Evolutionary conservation across 2,888 invertebrate species (phyloP).

Genomic region (Volucella inanis): DNA sequence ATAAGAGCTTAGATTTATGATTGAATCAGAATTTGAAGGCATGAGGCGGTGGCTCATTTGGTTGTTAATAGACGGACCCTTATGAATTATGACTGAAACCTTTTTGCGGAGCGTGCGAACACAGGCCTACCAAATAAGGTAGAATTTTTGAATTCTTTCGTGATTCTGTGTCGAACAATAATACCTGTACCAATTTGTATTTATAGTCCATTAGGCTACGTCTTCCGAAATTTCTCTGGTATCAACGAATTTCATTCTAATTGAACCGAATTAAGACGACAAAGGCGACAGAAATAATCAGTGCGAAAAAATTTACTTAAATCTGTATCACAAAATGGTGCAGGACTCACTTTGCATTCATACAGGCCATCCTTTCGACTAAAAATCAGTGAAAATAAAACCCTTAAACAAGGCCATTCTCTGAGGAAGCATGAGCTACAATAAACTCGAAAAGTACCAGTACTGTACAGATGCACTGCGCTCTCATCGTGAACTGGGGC

Average conservation of each 20-base stretch:
- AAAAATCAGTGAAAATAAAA: not conserved
- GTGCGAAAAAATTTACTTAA: conserved; percentile 39
- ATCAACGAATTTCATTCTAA: conserved; percentile 1
- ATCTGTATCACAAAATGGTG: conserved; percentile 2
- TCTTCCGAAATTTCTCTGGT: too few relatives aligned
- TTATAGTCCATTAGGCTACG: not conserved
- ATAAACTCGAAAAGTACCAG: not conserved
- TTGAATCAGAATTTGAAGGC: conserved; percentile 31
- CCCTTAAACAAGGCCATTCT: conserved; percentile 27
- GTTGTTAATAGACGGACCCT: conserved; percentile 30
- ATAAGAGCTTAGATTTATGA: conserved; percentile 43
- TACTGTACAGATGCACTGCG: not conserved
- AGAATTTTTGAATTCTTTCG: too few relatives aligned
- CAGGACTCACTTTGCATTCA: conserved; percentile 12
- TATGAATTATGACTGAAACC: conserved; percentile 23
- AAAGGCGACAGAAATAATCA: conserved; percentile 15
- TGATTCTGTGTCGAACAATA: not conserved
- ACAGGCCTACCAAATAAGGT: not conserved
- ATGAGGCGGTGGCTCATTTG: conserved; percentile 28
- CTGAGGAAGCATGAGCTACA: not conserved
- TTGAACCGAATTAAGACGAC: conserved; percentile 44
- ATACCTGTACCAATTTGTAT: not conserved
- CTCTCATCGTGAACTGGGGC: conserved; percentile 43
- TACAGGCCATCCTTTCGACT: not conserved
- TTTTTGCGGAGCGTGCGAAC: conserved; percentile 3